A percentile compares a stretch with the other conserved stretches of the same genome.
Evolutionary conservation across 64 coral and sea anemone species (phyloP).

Genomic region (Stichodactyla helianthus): DNA sequence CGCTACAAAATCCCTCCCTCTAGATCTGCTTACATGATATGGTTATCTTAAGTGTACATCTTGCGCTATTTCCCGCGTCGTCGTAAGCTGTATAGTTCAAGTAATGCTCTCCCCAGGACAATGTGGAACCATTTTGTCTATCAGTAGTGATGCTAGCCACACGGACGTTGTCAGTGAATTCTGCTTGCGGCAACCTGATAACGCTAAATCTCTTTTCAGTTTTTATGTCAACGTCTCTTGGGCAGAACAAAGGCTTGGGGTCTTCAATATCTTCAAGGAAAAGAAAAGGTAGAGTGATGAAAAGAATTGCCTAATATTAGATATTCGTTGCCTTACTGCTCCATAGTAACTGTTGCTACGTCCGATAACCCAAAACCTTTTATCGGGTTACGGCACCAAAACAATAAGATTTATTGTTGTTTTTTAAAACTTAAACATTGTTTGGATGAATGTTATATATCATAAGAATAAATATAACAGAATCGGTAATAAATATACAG

Average conservation of each 20-base stretch:
- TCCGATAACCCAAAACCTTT: too few species aligned
- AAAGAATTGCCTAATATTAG: too few species aligned
- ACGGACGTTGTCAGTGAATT: slow-evolving; percentile 31
- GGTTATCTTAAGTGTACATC: slow-evolving; percentile 17
- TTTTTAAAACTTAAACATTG: too few species aligned
- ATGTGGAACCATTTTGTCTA: background rate
- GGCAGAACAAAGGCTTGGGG: background rate
- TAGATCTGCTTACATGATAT: slow-evolving; percentile 23
- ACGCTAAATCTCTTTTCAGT: background rate
- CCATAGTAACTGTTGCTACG: too few species aligned
- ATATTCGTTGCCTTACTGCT: too few species aligned
- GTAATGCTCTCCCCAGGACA: slow-evolving; percentile 36
- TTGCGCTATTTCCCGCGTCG: slow-evolving; percentile 22
- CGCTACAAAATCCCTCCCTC: too few species aligned
- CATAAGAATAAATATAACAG: too few species aligned
- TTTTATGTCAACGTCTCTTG: background rate
- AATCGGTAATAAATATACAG: too few species aligned
- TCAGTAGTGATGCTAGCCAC: slow-evolving; percentile 12
- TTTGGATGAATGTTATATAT: too few species aligned
- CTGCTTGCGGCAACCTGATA: background rate
- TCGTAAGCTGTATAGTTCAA: slow-evolving; percentile 45
- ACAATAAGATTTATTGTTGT: too few species aligned
- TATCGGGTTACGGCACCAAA: too few species aligned
- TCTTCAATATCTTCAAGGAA: slow-evolving; percentile 25
- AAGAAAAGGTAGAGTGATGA: background rate